Conservation (phyloP, 2,888 invertebrate species). For the Eupithecia pulchellata region DNA sequence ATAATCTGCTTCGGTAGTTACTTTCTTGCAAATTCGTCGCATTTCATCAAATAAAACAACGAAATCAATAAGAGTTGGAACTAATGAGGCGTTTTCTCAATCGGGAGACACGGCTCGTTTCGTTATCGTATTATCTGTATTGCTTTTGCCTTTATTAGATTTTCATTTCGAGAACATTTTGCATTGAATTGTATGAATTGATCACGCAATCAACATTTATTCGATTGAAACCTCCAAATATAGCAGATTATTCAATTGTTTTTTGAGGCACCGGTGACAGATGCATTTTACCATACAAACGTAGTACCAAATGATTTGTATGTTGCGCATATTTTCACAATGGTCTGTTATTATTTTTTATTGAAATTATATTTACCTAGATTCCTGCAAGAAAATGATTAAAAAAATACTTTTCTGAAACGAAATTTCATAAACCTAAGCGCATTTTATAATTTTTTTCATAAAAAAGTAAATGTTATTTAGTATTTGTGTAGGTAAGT, state of each 20-base stretch:
- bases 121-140: conserved; percentile 25
- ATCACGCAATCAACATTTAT: not conserved
- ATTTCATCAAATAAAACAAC: conserved; percentile 12
- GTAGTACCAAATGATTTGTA: too few species aligned
- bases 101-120: conserved; percentile 30
- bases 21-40: not conserved
- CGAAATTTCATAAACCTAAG: too few species aligned
- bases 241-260: not conserved
- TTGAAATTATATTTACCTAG: too few species aligned
- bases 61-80: conserved; percentile 17
- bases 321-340: too few species aligned
- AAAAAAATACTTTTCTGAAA: too few species aligned
- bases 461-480: too few species aligned
- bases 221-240: not conserved
- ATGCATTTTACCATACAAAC: too few species aligned
- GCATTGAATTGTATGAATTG: not conserved
- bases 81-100: conserved; percentile 33
- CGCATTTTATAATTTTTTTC: too few species aligned
- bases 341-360: too few species aligned
- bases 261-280: too few species aligned
- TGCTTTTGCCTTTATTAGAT: conserved; percentile 34
- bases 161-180: conserved; percentile 2
- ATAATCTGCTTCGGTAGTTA: not conserved
- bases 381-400: too few species aligned
- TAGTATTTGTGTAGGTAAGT: too few species aligned